A percentile compares a stretch with the other conserved stretches of the same genome.
Conservation (phyloP, 2,888 invertebrate genomes). For the Agrotis segetum region DNA sequence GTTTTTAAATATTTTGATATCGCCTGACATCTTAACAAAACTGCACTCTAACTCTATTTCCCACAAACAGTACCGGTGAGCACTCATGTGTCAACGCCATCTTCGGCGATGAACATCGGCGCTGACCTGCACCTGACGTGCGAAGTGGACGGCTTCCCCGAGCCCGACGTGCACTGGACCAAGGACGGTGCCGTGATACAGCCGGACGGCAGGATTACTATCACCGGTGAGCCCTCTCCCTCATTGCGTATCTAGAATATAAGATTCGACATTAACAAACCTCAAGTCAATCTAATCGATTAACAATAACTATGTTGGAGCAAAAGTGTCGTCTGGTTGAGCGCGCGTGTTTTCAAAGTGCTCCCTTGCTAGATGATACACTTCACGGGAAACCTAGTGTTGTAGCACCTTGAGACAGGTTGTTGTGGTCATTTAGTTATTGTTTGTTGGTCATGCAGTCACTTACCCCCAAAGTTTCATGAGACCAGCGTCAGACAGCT, state of each 20-base stretch:
- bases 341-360: background rate
- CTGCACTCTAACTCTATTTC: conserved; percentile 10
- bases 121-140: conserved; percentile 94
- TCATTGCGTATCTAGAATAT: background rate
- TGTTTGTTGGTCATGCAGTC: no score
- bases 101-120: conserved; percentile 92
- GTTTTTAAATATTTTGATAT: background rate
- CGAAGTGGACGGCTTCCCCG: conserved; percentile 94
- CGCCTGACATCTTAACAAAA: background rate
- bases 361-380: background rate
- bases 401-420: no score
- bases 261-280: background rate
- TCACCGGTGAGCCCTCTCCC: conserved; percentile 90
- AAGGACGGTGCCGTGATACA: conserved; percentile 93
- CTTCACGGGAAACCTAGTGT: no score
- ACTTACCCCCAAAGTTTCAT: no score
- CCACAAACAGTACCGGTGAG: conserved; percentile 91
- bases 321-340: background rate
- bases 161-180: conserved; percentile 95
- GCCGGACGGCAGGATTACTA: conserved; percentile 91
- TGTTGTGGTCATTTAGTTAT: no score
- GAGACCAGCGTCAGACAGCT: no score
- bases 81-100: conserved; percentile 91
- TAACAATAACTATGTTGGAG: background rate
- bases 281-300: background rate